These are phyloP conservation scores for Hypanus sabinus DNA, from an alignment of 2,113 vertebrate species.

Conservation along the genomic window DNA sequence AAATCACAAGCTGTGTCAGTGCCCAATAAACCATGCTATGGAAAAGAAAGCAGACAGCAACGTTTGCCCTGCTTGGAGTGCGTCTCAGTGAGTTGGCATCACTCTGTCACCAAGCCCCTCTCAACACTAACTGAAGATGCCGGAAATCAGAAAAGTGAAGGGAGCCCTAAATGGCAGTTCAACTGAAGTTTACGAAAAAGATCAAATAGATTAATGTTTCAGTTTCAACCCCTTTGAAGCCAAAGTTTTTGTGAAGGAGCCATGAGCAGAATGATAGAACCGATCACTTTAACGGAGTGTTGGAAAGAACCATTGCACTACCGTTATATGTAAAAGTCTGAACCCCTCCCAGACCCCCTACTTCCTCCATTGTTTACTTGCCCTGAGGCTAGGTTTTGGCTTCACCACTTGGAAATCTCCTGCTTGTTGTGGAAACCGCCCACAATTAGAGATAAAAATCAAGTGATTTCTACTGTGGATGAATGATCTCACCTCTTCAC, in stretches of 20 bases:
- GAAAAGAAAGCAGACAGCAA: neutral
- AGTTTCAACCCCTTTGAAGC: neutral
- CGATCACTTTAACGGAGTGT: neutral
- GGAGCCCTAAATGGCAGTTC: neutral
- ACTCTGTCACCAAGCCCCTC: neutral
- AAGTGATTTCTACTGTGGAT: neutral
- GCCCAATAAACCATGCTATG: neutral
- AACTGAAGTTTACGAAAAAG: neutral
- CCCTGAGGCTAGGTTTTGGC: neutral
- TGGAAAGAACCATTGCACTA: neutral
- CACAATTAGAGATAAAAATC: neutral
- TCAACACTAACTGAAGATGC: neutral
- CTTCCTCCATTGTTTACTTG: neutral
- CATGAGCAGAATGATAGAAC: neutral
- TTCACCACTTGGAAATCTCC: neutral
- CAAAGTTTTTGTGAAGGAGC: neutral
- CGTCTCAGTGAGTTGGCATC: neutral
- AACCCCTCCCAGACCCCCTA: neutral
- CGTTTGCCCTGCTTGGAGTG: neutral
- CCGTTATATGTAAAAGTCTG: neutral
- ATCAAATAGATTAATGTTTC: neutral
- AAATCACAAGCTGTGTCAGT: neutral
- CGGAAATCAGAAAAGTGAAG: neutral
- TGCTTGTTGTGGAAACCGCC: neutral
- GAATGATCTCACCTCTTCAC: neutral